Conservation (phyloP, 2,113 vertebrate genomes). For the Nycticebus coucang region DNA sequence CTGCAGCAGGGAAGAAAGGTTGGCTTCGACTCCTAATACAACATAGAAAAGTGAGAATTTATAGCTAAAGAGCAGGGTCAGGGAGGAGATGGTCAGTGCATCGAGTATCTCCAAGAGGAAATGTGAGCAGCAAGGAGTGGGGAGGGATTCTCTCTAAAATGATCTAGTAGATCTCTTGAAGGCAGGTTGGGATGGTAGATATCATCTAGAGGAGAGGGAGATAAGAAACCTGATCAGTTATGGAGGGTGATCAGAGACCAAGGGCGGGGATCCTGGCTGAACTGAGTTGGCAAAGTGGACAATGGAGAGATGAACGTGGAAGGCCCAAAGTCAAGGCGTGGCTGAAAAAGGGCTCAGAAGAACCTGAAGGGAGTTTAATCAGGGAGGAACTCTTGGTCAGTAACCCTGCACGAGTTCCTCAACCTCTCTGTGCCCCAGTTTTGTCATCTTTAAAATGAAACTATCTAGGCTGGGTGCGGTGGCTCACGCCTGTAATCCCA, state of each 20-base stretch:
- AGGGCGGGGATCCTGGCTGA: not conserved
- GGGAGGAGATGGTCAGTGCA: not conserved
- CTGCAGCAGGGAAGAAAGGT: not conserved
- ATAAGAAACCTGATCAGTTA: not conserved
- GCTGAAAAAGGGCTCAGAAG: not conserved
- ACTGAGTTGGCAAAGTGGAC: not conserved
- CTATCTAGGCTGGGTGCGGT: too few species aligned
- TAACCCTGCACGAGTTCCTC: not conserved
- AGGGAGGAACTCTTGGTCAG: not conserved
- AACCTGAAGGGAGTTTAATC: not conserved
- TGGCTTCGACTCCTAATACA: not conserved
- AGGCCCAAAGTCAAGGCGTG: not conserved
- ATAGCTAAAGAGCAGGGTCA: not conserved
- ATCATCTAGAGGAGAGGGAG: too few species aligned
- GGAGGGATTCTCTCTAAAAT: not conserved
- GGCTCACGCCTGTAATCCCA: too few species aligned
- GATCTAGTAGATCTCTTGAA: not conserved
- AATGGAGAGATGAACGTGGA: not conserved
- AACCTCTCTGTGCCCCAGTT: not conserved
- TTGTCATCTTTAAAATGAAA: conserved; percentile 50
- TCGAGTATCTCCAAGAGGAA: not conserved
- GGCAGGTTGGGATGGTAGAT: not conserved
- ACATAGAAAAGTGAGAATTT: not conserved
- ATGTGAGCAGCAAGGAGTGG: not conserved
- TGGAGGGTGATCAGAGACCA: not conserved